Base-by-base conservation (phyloP, 2,888 invertebrate species). In the Cheilosia variabilis region DNA sequence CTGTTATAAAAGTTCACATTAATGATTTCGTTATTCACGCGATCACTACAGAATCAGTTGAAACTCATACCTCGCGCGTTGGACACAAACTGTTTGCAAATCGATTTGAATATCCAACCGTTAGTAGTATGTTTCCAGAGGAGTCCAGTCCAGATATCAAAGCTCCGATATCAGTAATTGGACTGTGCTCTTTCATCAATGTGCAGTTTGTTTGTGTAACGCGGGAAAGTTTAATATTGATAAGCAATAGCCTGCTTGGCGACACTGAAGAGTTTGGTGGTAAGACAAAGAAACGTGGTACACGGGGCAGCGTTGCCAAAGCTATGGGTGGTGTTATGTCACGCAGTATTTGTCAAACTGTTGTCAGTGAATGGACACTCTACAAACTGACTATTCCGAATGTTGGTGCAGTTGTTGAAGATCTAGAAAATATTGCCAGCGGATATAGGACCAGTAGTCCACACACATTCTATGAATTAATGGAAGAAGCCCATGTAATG, bases 401-500 rank as follows among this genome's bases (percentile, higher is more conserved):
- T 24, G 93, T 95, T 10, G 94, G 94, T 72, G 94, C 94, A 80
- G 92, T 96, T 9, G 95, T 95, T 89, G 93, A 94, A 73, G 96
- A 96, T 89, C 94, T 96, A 88, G 93, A 95, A 60, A 94, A 95
- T 87, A 94, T 95, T 45, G 96, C 95, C 0, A 94, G 94, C 79
- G 93, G 94, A 53, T 95, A 95, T 89, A 93, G 94, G 72, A 93
- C 93, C 69, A 93, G 94, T 0, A 95, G 95, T 87, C 94, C 95
- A 1, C 93, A 94, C 47, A 95, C 95, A 2, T 96, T 96, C 89
- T 93, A 94, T 79, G 95, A 96, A 90, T 92, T 97, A 72, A 92
- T 96, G 89, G 94, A 94, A 88, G 96, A 96, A 91, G 95, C 95
- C 5, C 95, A 96, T 89, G 93, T 95, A 87, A 94, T 96, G 88